Conservation (phyloP, 2,113 vertebrate genomes). For the Chunga burmeisteri region DNA sequence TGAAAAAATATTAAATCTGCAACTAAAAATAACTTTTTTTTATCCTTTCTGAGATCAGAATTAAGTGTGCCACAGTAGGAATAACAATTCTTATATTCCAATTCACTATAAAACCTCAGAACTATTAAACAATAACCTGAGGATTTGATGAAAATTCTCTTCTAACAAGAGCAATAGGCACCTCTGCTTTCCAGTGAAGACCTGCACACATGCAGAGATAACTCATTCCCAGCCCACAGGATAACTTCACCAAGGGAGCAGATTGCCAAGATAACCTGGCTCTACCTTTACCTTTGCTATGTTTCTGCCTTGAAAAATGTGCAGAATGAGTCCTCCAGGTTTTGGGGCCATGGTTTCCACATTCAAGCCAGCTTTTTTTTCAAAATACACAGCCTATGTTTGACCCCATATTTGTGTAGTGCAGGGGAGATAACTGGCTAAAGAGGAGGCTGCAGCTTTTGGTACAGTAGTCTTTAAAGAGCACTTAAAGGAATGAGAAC, state of each 20-base stretch:
- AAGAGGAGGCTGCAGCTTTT: not conserved
- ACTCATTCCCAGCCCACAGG: not conserved
- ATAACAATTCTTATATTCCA: not conserved
- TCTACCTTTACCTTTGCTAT: not conserved
- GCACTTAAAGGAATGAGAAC: not conserved
- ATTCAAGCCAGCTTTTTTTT: not conserved
- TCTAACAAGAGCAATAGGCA: not conserved
- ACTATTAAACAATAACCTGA: not conserved
- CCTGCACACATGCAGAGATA: not conserved
- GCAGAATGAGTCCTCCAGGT: not conserved
- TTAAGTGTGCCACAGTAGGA: not conserved
- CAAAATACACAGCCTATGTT: not conserved
- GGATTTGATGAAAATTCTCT: not conserved
- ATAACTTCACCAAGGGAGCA: not conserved
- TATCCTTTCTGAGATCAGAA: slow-evolving; percentile 7
- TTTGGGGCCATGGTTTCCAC: not conserved
- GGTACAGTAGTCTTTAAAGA: not conserved
- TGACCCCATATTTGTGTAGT: not conserved
- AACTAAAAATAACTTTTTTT: not conserved
- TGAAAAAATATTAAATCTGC: slow-evolving; percentile 15
- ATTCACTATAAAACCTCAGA: not conserved
- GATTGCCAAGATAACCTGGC: not conserved
- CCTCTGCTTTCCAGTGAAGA: not conserved
- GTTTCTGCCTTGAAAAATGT: not conserved
- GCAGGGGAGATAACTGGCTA: not conserved